Base-by-base conservation (phyloP, 2,797 vertebrate genomes). In the Pseudochaenichthys georgianus region DNA sequence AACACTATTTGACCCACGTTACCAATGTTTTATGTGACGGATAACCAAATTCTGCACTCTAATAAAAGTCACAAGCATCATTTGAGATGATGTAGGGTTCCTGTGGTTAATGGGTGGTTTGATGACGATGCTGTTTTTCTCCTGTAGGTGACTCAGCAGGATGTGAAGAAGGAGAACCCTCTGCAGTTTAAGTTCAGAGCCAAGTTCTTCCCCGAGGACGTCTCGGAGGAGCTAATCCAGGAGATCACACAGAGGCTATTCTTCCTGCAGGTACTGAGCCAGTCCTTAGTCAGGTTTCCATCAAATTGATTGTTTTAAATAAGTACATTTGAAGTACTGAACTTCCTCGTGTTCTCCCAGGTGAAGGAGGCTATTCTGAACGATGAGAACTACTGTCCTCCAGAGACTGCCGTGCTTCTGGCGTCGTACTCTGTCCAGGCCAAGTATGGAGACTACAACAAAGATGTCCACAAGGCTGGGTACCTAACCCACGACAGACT, bases 351-450 rank as follows among this genome's bases (percentile, higher is more conserved):
- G 0, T 41, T 38, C 21, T 28, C 2, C 47, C 73, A 95, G 95
- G 97, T 99, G 80, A 99, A 99, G 86, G 98, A 99, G 93, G 97
- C 97, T 0, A 98, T 99, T 87, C 91, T 99, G 93, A 99, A 98
- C 64, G 98, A 99, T 82, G 98, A 99, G 92, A 98, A 98, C 88
- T 99, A 99, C 90, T 99, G 98, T 81, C 98, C 98, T 54, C 98
- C 98, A 11, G 98, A 99, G 95, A 99, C 97, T 0, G 98, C 98
- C 0, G 98, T 99, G 87, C 93, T 99, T 17, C 92, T 99, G 87
- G 98, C 96, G 28, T 99, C 98, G 0, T 99, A 99, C 43, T 93
- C 98, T 43, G 98, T 99, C 66, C 98, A 99, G 89, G 96, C 98
- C 90, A 99, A 99, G 80, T 98, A 98, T 19, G 96, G 93, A 17